Base-by-base conservation (phyloP, 2,888 invertebrate species). In the Drosophila fulvimacula region DNA sequence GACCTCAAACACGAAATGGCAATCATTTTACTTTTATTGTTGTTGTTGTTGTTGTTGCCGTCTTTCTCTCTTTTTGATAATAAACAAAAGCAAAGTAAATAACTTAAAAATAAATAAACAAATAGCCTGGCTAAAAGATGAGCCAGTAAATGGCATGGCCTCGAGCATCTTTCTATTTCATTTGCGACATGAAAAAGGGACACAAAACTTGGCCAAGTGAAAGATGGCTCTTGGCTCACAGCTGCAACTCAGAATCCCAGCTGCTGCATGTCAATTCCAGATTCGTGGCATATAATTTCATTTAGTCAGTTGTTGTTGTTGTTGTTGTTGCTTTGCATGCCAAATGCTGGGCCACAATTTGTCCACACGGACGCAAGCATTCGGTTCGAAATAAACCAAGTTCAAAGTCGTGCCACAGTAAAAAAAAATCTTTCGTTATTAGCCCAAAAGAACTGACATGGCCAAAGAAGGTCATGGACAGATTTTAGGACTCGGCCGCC, bases 391-490 rank as follows among this genome's bases (percentile, higher is more conserved):
- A 66, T 67, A 64, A 81, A 73, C 67, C 80, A 90, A 88, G 90
- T 90, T 88, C 90, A 88, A 90, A 88, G 89, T 90, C 88, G 89
- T 88, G 90, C 89, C 76, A 73, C 75, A 77, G 73, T 69, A 61
- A 80, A 80, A 80, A 61, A 80, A 80, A 80, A 75, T 80, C 79
- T 81, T 72, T 71, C 74, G 63, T 69, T 78, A 79, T 76, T 78
- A 78, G 76, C 81, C 44, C 17, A 52, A 57, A 57, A 57, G 57
- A 57, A 68, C 68, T 56, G 63, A 57, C 74, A 60, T 56, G 66
- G 64, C 79, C 78, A 85, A 87, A 87, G 86, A 87, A 87, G 86
- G 90, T 87, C 86, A 87, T 86, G 90, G 88, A 87, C 90, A 73
- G 81, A 80, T 88, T 88, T 86, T 67, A 73, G 76, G 89, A 41